Conservation (phyloP, 2,797 vertebrate genomes). For the Falco novaeseelandiae region DNA sequence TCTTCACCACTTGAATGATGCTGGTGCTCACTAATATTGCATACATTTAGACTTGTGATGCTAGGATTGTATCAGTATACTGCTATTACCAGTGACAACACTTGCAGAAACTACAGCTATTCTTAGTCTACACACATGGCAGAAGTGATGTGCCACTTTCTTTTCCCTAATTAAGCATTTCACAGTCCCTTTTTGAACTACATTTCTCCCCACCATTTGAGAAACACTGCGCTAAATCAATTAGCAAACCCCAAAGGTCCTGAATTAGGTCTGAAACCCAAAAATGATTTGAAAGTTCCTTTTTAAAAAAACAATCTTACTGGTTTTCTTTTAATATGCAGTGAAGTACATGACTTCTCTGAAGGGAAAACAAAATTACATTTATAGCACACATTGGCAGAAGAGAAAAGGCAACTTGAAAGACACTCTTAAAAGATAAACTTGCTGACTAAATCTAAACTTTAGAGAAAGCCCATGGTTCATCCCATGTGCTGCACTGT, state of each 20-base stretch:
- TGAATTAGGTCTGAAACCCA: not conserved
- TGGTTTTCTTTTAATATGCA: not conserved
- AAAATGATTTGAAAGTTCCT: not conserved
- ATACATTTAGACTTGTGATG: not conserved
- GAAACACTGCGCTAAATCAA: not conserved
- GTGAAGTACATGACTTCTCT: not conserved
- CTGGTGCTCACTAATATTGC: not conserved
- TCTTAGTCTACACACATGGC: not conserved
- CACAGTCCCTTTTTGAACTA: not conserved
- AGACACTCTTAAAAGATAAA: not conserved
- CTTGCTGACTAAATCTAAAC: not conserved
- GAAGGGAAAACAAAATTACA: not conserved
- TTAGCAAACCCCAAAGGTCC: not conserved
- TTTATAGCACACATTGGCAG: not conserved
- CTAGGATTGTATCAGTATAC: not conserved
- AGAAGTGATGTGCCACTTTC: not conserved
- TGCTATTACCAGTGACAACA: constrained; percentile 26
- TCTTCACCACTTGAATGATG: not conserved
- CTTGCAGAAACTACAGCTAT: constrained; percentile 6
- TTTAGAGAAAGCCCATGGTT: not conserved
- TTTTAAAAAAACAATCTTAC: not conserved
- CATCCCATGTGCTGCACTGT: not conserved
- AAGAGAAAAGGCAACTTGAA: constrained; percentile 11
- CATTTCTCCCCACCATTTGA: not conserved
- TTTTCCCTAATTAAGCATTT: constrained; percentile 10